Conservation (phyloP, 2,888 invertebrate genomes). For the Sesamia inferens region DNA sequence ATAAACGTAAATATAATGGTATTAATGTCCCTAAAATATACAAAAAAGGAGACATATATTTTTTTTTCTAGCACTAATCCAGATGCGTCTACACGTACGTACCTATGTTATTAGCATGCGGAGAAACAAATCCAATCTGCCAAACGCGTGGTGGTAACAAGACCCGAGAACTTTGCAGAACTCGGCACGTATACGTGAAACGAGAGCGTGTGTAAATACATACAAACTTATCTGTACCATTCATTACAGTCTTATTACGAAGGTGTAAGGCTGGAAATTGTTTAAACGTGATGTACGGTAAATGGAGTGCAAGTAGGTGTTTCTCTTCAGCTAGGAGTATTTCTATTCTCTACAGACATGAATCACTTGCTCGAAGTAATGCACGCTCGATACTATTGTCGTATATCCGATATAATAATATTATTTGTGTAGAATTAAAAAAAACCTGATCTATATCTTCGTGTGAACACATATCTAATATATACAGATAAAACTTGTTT, state of each 20-base stretch:
- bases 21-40: slow-evolving; percentile 62
- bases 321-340: slow-evolving; percentile 73
- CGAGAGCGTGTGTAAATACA: slow-evolving; percentile 73
- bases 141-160: slow-evolving; percentile 83
- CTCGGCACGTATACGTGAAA: slow-evolving; percentile 80
- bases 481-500: not conserved
- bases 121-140: slow-evolving; percentile 87
- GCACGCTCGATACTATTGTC: slow-evolving; percentile 68
- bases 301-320: slow-evolving; percentile 65
- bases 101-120: slow-evolving; percentile 82
- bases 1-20: slow-evolving; percentile 51
- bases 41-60: slow-evolving; percentile 63
- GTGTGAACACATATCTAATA: not conserved
- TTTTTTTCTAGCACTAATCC: slow-evolving; percentile 72
- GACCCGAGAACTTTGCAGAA: slow-evolving; percentile 82
- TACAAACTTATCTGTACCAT: slow-evolving; percentile 57
- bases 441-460: not conserved
- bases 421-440: slow-evolving; percentile 36
- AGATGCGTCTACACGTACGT: slow-evolving; percentile 77
- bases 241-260: slow-evolving; percentile 54
- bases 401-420: slow-evolving; percentile 64
- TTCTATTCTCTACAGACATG: slow-evolving; percentile 78
- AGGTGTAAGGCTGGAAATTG: slow-evolving; percentile 60
- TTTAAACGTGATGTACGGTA: slow-evolving; percentile 29
- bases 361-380: slow-evolving; percentile 75